Evolutionary conservation across 92 coral and sea anemone species (phyloP), one percentile per base, ranked within the genome.

Genomic region (Anthopleura xanthogrammica): DNA sequence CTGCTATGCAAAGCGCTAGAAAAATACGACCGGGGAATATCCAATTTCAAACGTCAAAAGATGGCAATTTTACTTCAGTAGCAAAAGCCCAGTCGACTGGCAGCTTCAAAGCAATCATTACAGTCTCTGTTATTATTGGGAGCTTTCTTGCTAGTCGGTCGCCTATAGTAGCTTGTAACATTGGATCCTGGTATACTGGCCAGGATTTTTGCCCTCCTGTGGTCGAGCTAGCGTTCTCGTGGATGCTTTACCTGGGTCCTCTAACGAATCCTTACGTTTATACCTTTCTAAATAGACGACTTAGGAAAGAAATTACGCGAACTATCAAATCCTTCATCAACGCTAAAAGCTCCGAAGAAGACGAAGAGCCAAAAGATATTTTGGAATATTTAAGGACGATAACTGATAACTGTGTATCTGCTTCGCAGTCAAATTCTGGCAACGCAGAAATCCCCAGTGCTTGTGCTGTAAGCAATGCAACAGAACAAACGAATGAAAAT

Each of bases 291-390:
- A 94, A 94, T 20, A 80, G 98, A 73, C 86, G 89, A 77, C 98
- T 94, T 72, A 90, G 98, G 52, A 90, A 83, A 41, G 98, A 94
- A 72, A 22, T 91, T 7, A 79, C 80, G 16, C 88, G 76, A n/a
- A 83, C 60, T 22, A 73, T 85, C 62, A 76, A 80, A 11, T 79
- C 87, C 39, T 74, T 55, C 54, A 41, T 46, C 19, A 23, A 17
- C n/a, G 68, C 41, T 80, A 80, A 74, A 64, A 80, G 58, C 36
- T 39, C 77, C 22, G 68, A 70, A 6, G 95, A 84, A 29, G 95
- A 92, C 1, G 93, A 93, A 41, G 98, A 94, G 60, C 98, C 98
- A 1, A 94, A 91, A 65, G 98, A 94, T 80, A 89, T 94, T 64
- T 78, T 94, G 6, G 98, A 94, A 36, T 94, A 94, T 62, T 72